Base-by-base conservation (phyloP, 2,113 vertebrate genomes). In the Beaufortia kweichowensis region DNA sequence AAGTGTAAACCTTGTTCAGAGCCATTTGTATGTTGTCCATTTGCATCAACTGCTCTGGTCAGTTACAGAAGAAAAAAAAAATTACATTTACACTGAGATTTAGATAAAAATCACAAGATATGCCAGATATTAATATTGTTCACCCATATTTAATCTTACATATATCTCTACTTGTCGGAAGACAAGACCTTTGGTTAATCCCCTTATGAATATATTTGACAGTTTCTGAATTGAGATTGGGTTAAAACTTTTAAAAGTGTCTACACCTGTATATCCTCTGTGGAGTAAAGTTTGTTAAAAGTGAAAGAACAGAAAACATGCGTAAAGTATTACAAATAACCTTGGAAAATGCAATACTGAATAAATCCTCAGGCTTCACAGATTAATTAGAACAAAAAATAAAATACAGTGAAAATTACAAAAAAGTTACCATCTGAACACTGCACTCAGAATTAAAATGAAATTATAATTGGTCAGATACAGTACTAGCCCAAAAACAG, bases 191-290 rank as follows among this genome's bases (percentile, higher is more conserved):
- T 53, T 0, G 14, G 21, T 46, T 29, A 28, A 19, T 57, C 59
- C 10, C n/a, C 57, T 31, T 31, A 65, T 77, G 63, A 29, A 14
- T 26, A 67, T 76, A 63, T 72, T 63, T 67, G 61, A 77, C 64
- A 73, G 33, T 55, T 65, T 60, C 14, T 56, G 28, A 73, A 76
- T 62, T 71, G 67, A 61, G 31, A 64, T 24, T 75, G 63, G 50
- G 60, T 19, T 24, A 65, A 79, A 79, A 76, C 53, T 21, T 61
- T 76, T 11, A 14, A 19, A 55, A 33, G 41, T 57, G 60, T 35
- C 61, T 61, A 67, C 21, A 23, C 29, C 69, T 63, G 35, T 39
- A 81, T 48, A 41, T 7, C 14, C 1, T 56, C 14, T 31, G 43
- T 24, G 59, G n/a, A 69, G 66, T 17, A 69, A 31, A 69, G 48